A percentile compares a stretch with the other conserved stretches of the same genome.
phyloP scores from a whole-genome alignment of 2,888 invertebrate genomes.

The Allophyes oxyacanthae region DNA sequence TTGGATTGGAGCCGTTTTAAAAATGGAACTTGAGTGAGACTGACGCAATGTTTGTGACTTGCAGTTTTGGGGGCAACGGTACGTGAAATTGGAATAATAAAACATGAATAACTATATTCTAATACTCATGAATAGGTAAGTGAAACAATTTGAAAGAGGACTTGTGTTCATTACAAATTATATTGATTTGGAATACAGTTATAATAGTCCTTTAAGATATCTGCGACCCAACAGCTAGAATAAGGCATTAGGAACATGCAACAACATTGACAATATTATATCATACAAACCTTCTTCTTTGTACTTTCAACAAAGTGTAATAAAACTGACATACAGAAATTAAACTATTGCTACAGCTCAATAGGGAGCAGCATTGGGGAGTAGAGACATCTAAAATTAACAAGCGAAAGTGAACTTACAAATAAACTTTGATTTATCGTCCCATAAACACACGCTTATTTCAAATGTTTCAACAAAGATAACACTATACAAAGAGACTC shows the following conservation, averaged over 20 bases:
- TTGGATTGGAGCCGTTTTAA: conserved; percentile 31
- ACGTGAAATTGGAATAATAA: background rate
- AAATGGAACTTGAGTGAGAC: conserved; percentile 20
- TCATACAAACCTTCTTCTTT: background rate
- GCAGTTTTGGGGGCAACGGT: conserved; percentile 4
- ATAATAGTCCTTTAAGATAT: no score
- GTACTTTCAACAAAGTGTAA: background rate
- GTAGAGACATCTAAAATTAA: conserved; percentile 8
- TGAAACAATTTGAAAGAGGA: no score
- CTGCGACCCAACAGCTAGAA: no score
- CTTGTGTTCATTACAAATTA: no score
- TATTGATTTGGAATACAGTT: no score
- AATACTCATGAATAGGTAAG: background rate
- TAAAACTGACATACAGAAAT: background rate
- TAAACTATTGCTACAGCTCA: conserved; percentile 9
- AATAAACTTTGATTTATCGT: conserved; percentile 26
- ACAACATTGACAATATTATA: background rate
- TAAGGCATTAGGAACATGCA: background rate
- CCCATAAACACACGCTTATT: conserved; percentile 33
- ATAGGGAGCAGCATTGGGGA: no score
- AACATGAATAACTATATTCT: background rate
- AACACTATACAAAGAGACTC: conserved; percentile 21
- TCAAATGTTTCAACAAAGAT: conserved; percentile 27
- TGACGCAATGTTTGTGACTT: conserved; percentile 6
- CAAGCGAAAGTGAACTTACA: conserved; percentile 29